Evolutionary conservation across 2,113 vertebrate species (phyloP), one percentile per base, ranked within the genome.

Genomic region (Solea solea): DNA sequence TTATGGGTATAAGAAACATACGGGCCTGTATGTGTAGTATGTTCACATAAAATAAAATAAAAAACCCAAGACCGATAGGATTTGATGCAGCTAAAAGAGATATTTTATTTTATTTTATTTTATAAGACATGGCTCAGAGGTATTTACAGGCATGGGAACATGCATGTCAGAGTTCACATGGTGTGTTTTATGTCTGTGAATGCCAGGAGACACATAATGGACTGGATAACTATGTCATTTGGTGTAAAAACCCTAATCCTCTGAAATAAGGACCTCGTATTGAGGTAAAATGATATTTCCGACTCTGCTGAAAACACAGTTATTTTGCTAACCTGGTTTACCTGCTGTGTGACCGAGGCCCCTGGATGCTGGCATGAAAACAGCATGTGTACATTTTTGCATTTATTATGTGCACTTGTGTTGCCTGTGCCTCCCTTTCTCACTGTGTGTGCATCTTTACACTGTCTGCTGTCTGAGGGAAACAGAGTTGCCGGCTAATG

Each of bases 401-500:
- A 53, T 78, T 75, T 77, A 48, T 68, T 66, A 15, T 69, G 63
- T 51, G 51, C 55, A 53, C 61, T 76, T 44, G 12, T 28, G n/a
- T 45, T 75, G 75, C 65, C 27, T 78, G 58, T 45, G 64, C 72
- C 28, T 70, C 49, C 70, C 60, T 21, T 34, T 51, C 60, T 54
- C 8, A n/a, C 45, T 28, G 52, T 68, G 61, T 81, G 60, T 66
- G 76, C 56, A 41, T 85, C 83, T 80, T 76, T 40, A 73, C 50
- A 9, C 58, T 67, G 70, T 69, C 78, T 75, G 90, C 91, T 90
- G 83, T 81, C 84, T 76, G 72, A 76, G 76, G 80, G 85, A 91
- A 91, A 91, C 78, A 74, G 81, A 92, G 82, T 77, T 81, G 81
- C 86, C 73, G 41, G 64, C 86, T 93, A 92, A 94, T 90, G 86